Evolutionary conservation across 2,888 invertebrate genomes (phyloP), one percentile per base, ranked within the genome.

Genomic region (Epistrophe eligans): DNA sequence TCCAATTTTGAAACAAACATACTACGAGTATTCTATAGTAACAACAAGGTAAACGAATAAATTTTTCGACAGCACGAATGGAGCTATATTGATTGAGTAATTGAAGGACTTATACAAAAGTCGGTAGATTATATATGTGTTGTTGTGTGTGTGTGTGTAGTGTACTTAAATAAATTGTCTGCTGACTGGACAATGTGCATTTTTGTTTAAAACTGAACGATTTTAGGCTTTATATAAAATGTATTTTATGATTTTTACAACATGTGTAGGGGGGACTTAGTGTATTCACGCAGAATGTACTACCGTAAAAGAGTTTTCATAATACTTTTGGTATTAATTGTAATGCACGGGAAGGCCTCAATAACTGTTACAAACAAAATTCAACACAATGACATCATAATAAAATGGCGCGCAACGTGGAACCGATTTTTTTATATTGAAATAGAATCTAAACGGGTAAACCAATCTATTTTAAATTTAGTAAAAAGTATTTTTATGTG

Each of bases 71-170:
- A 60, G 55, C 15, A n/a, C 32, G 32, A 28, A 32, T 1, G 15
- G n/a, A 32, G 28, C 19, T 60, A 38, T 60, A 38, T 60, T 60
- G 38, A 38, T 60, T 60, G 58, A 60, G 17, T 60, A 60, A 60
- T 60, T 60, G 58, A 38, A 60, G 13, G 58, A 58, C 38, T 38
- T 17, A 17, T 17, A 52, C 6, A 13, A 52, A 50, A 24, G 11
- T 11, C 11, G 24, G 28, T 28, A 15, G 9, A 1, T n/a, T n/a
- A n/a, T n/a, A n/a, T n/a, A n/a, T n/a, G n/a, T n/a, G n/a, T n/a
- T n/a, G n/a, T n/a, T n/a, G n/a, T n/a, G n/a, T 9, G 19, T 1
- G 28, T 24, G 1, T 52, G 2, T 2, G 9, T 3, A 28, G 8
- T 32, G 15, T 55, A 32, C 15, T 55, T 15, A n/a, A 32, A 55